Percentiles rank a stretch among this genome's conserved stretches.
Evolutionary conservation across 64 coral and sea anemone genomes (phyloP).

Genomic region (Orbicella faveolata): DNA sequence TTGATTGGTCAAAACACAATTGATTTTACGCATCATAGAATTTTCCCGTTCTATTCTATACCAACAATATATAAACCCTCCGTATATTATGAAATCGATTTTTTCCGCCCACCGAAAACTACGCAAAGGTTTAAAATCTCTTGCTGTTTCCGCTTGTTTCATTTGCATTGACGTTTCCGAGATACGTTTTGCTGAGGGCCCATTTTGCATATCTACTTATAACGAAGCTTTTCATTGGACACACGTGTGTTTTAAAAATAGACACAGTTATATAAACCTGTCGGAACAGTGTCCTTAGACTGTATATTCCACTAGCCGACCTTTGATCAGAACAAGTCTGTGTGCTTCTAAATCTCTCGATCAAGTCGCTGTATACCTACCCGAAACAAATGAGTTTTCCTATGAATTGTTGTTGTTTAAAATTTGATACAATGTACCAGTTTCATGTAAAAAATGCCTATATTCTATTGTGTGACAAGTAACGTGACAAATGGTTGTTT

Average conservation of each 20-base stretch:
- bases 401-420: too few relatives aligned
- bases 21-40: constrained; percentile 14
- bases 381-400: too few relatives aligned
- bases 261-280: constrained; percentile 7
- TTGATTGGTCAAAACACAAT: constrained; percentile 55
- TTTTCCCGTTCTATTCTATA: constrained; percentile 30
- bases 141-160: not conserved
- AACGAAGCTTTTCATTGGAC: constrained; percentile 39
- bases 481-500: not conserved
- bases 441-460: too few relatives aligned
- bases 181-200: not conserved
- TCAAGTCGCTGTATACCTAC: too few relatives aligned
- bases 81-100: not conserved
- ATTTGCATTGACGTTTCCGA: not conserved
- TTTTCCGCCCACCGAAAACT: not conserved
- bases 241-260: constrained; percentile 4
- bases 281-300: not conserved
- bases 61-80: not conserved
- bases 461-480: too few relatives aligned
- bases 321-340: too few relatives aligned
- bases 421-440: too few relatives aligned
- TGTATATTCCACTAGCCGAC: not conserved
- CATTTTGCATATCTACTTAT: not conserved
- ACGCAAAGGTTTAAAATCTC: not conserved
- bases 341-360: too few relatives aligned